A percentile compares a stretch with the other conserved stretches of the same genome.
These are phyloP conservation scores for Temnothorax unifasciatus DNA, from an alignment of 2,888 invertebrate genomes.

Conservation along the genomic window DNA sequence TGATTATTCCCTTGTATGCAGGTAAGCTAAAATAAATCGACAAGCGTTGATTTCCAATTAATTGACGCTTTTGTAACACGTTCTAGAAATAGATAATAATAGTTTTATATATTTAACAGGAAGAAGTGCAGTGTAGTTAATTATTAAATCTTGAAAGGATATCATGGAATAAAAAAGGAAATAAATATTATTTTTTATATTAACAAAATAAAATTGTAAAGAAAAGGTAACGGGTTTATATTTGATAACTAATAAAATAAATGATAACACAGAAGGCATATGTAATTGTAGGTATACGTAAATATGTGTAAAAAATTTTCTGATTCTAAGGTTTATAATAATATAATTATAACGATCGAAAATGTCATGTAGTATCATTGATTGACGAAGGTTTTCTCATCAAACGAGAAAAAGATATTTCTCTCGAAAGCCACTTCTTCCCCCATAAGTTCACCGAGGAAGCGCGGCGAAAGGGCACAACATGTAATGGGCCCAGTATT, in stretches of 20 bases:
- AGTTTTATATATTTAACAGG: not conserved
- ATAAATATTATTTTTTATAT: not conserved
- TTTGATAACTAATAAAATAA: constrained; percentile 2
- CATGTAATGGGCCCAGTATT: constrained; percentile 68
- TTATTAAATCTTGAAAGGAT: not conserved
- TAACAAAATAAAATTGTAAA: not conserved
- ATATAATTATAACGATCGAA: not conserved
- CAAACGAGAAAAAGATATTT: not conserved
- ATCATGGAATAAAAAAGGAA: not conserved
- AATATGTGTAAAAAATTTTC: not conserved
- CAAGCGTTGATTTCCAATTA: not conserved
- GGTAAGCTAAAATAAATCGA: not conserved
- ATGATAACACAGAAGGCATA: not conserved
- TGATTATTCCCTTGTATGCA: not conserved
- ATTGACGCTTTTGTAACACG: not conserved
- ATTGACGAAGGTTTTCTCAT: not conserved
- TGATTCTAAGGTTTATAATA: not conserved
- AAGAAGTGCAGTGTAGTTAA: not conserved
- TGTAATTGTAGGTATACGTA: not conserved
- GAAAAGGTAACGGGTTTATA: not conserved
- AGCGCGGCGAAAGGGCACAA: constrained; percentile 39
- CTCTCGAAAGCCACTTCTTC: constrained; percentile 21
- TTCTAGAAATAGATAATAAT: not conserved
- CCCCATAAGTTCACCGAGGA: not conserved
- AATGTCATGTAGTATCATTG: not conserved